Evolutionary conservation across 2,888 invertebrate species (phyloP), one percentile per base, ranked within the genome.

Genomic region (Callyntrura sp.): DNA sequence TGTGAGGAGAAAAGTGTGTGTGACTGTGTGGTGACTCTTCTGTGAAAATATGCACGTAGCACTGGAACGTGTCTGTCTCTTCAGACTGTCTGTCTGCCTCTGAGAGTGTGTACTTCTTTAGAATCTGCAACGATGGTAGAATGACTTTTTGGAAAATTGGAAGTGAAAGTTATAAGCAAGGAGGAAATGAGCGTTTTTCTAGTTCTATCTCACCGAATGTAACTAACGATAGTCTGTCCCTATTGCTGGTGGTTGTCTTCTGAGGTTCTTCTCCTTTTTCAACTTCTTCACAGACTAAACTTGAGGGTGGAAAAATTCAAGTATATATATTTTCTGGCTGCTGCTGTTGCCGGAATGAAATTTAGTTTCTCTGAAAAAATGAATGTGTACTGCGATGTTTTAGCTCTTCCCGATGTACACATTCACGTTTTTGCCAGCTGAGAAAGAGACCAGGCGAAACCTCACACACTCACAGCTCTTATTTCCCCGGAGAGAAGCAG

Each of bases 151-250:
- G 65, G 89, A 89, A 85, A 85, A 89, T 85, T 89, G 89, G 89
- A 89, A 89, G 89, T 89, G 84, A 89, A 89, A 89, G 89, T 89
- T 89, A 89, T 84, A 85, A 89, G 83, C 82, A n/a, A n/a, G 23
- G 65, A 85, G 90, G 90, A 90, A 90, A 90, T 90, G 85, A 90
- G 62, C 90, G 73, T 90, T 81, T 84, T 89, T 83, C 65, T 83
- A 60, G 25, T 70, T 70, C 81, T 62, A 70, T 76, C 81, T 48
- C 35, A n/a, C 68, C 20, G 1, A 57, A 28, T 81, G n/a, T 17
- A n/a, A 28, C 17, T 25, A 17, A 14, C 6, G 6, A 5, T 9
- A 23, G 73, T 48, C 1, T 48, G 11, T 35, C 9, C 12, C 25
- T 73, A 17, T 20, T 73, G 73, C 9, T 76, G 25, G 28, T 76